Evolutionary conservation across 2,888 invertebrate species (phyloP), one percentile per base, ranked within the genome.

Genomic region (Sinodicranocentrus sp.): DNA sequence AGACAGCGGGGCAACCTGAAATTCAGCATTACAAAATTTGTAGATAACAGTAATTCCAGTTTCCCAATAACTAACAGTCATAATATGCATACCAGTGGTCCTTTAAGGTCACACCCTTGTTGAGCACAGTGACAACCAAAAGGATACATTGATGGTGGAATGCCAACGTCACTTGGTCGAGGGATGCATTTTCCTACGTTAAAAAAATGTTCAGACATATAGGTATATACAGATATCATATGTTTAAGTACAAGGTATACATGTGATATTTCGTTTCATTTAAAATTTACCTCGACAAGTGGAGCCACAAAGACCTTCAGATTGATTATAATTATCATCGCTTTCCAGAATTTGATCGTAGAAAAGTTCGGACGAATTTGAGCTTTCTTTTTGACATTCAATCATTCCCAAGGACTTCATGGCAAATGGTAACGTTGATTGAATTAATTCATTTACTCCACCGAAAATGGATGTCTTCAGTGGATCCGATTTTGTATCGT

Each of bases 1-100:
- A 8, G 68, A 19, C 61, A 82, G 39, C 33, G 82, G 75, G 52
- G 82, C 68, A 52, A 68, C 70, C 82, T 82, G 61, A 48, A n/a
- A n/a, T n/a, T n/a, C 15, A 57, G 25, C n/a, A n/a, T n/a, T n/a
- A n/a, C n/a, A n/a, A n/a, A n/a, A n/a, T n/a, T 19, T 2, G 1
- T 39, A 61, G 2, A n/a, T 23, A 21, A 59, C 25, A 59, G 13
- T 25, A 10, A 10, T 21, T 21, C n/a, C n/a, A n/a, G n/a, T n/a
- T n/a, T n/a, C n/a, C n/a, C n/a, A n/a, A n/a, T n/a, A 48, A 15
- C 48, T 48, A n/a, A 48, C 48, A 48, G 15, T 48, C 13, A n/a
- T 2, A 17, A 44, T 1, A 19, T 8, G 23, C 23, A 28, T 79
- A 79, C 79, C 43, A 43, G 25, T 3, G 82, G 82, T 13, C 82